A percentile compares a stretch with the other conserved stretches of the same genome.
phyloP scores from a whole-genome alignment of 2,888 invertebrate species.

The Formica aserva region DNA sequence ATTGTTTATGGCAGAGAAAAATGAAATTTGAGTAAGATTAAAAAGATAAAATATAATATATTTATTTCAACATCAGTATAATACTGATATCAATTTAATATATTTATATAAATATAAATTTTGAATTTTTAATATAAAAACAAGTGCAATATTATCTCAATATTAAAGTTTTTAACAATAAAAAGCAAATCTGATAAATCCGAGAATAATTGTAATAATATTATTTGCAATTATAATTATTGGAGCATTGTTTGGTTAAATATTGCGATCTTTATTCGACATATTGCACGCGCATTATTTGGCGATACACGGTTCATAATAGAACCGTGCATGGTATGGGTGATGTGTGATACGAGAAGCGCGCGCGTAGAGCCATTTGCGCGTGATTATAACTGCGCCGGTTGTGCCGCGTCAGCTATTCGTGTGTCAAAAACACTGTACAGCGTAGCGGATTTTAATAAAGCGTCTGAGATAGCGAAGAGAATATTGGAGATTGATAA shows the following conservation, averaged over 20 bases:
- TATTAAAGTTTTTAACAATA: background rate
- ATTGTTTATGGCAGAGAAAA: background rate
- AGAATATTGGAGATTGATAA: background rate
- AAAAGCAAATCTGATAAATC: background rate
- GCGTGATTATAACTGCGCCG: constrained; percentile 45
- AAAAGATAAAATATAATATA: background rate
- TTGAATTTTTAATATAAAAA: no score
- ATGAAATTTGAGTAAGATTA: background rate
- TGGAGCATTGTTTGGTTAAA: background rate
- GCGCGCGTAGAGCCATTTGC: background rate
- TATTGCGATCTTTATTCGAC: constrained; percentile 17
- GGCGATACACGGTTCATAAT: background rate
- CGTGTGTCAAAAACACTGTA: constrained; percentile 2
- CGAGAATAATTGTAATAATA: background rate
- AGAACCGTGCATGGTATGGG: background rate
- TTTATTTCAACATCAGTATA: background rate
- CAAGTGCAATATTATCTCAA: no score
- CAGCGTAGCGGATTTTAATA: constrained; percentile 29
- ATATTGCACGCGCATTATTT: background rate
- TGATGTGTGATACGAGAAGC: background rate
- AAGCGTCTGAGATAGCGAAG: background rate
- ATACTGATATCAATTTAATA: no score
- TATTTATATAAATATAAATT: no score
- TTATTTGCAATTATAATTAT: background rate
- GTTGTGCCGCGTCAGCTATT: constrained; percentile 59